phyloP scores from a whole-genome alignment of 2,113 vertebrate genomes.

The Burhinus oedicnemus region DNA sequence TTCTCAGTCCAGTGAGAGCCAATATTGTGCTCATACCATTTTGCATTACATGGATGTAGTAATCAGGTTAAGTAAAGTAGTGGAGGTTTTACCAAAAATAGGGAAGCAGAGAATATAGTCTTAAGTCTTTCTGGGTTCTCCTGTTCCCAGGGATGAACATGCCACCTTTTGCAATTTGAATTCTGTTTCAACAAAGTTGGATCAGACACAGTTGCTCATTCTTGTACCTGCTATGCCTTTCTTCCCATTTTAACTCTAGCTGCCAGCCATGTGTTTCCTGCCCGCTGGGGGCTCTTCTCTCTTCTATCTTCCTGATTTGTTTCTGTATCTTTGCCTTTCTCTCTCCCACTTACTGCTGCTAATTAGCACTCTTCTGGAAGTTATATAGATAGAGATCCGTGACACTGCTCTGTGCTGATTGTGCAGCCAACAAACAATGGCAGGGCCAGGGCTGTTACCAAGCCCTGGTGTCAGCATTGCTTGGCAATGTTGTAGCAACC shows the following conservation, averaged over 20 bases:
- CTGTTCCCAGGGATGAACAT: not conserved
- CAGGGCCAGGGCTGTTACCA: not conserved
- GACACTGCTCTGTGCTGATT: not conserved
- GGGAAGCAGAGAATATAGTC: not conserved
- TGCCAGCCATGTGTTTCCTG: not conserved
- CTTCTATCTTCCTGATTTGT: not conserved
- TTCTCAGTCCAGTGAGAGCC: not conserved
- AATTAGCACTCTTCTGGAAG: not conserved
- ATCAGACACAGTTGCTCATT: not conserved
- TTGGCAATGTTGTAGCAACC: not conserved
- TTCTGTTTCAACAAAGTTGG: not conserved
- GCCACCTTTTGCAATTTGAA: not conserved
- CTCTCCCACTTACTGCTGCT: not conserved
- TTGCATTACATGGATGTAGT: not conserved
- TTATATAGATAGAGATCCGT: not conserved
- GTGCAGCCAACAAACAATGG: not conserved
- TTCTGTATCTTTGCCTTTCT: not conserved
- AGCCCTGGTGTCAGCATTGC: not conserved
- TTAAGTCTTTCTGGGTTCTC: not conserved
- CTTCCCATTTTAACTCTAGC: not conserved
- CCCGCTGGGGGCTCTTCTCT: not conserved
- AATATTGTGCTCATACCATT: not conserved
- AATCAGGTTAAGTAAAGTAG: not conserved
- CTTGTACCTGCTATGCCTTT: rapidly evolving
- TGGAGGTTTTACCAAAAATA: not conserved